These are phyloP conservation scores for Semnornis frantzii DNA, from an alignment of 2,113 vertebrate genomes.

Conservation along the genomic window DNA sequence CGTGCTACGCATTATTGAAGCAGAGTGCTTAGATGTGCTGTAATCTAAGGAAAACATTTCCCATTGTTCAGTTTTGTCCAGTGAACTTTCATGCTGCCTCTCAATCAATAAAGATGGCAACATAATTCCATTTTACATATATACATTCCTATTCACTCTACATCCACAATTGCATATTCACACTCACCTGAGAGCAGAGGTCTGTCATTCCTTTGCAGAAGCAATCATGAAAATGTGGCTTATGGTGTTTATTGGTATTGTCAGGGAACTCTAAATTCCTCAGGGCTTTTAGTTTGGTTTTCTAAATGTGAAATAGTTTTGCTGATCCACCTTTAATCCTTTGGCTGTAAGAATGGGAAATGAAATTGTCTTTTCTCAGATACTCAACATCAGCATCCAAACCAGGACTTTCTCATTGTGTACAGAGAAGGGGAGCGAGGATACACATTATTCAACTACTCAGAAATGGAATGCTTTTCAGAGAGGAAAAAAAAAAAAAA, in stretches of 20 bases:
- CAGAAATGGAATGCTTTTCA: background rate
- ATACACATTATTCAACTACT: background rate
- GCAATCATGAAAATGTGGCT: background rate
- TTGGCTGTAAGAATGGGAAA: constrained; percentile 15
- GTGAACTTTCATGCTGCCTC: background rate
- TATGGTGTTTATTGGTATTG: background rate
- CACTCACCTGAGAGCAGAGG: background rate
- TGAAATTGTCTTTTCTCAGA: constrained; percentile 22
- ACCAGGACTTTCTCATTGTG: background rate
- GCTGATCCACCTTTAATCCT: background rate
- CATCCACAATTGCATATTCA: background rate
- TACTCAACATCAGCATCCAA: background rate
- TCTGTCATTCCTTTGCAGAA: background rate
- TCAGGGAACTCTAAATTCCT: background rate
- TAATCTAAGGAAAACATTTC: background rate
- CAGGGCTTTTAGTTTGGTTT: background rate
- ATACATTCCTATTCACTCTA: background rate
- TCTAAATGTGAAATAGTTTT: background rate
- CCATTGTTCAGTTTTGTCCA: background rate
- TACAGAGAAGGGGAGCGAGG: background rate
- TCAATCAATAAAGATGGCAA: background rate
- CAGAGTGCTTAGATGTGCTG: background rate
- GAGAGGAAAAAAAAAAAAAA: background rate
- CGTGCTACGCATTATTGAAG: background rate
- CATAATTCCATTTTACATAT: background rate